Conservation (phyloP, 1,140 invertebrate species). For the Adelges cooleyi region DNA sequence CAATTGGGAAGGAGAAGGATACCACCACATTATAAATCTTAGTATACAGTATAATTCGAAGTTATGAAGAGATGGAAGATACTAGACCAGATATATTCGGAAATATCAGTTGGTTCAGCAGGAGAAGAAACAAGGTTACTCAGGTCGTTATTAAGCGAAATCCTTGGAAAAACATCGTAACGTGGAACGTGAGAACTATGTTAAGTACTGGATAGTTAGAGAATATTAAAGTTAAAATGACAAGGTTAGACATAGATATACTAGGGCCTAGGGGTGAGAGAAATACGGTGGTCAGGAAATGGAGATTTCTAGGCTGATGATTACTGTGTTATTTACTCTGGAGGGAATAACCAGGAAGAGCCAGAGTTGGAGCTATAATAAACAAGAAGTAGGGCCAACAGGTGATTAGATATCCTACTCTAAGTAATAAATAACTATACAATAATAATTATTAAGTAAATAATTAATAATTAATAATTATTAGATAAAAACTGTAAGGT, state of each 20-base stretch:
- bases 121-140: slow-evolving; percentile 2
- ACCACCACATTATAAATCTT: background rate
- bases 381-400: background rate
- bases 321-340: slow-evolving; percentile 10
- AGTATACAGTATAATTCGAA: background rate
- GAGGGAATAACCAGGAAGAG: slow-evolving; percentile 5
- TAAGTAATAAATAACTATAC: too few relatives aligned
- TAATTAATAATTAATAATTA: too few relatives aligned
- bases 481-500: too few relatives aligned
- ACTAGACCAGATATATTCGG: background rate
- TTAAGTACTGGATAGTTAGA: slow-evolving; percentile 8
- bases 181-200: slow-evolving; percentile 17
- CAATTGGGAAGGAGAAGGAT: background rate
- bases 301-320: slow-evolving; percentile 5
- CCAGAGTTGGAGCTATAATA: slow-evolving; percentile 1
- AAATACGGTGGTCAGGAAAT: slow-evolving; percentile 11
- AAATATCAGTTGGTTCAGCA: background rate
- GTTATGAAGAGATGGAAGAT: background rate
- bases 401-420: too few relatives aligned
- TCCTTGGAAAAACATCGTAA: slow-evolving; percentile 9
- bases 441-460: too few relatives aligned
- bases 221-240: slow-evolving; percentile 7
- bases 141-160: slow-evolving; percentile 18
- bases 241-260: background rate
- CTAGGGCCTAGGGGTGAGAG: background rate